Conservation (phyloP, 2,113 vertebrate species). For the Lethenteron camtschaticum region DNA sequence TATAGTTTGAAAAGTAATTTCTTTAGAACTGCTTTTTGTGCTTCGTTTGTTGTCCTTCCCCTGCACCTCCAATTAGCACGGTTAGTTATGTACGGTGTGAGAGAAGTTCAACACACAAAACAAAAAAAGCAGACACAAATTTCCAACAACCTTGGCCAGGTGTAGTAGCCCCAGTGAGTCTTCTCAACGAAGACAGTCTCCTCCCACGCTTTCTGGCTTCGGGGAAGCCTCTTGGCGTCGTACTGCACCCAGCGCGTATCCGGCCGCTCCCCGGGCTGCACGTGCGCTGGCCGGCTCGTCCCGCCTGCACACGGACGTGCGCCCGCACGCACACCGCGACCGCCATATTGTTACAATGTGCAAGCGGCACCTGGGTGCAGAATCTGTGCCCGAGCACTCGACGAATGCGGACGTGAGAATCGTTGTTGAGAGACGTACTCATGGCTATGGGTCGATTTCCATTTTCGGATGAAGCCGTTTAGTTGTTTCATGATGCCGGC, state of each 20-base stretch:
- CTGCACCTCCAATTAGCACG: too few relatives aligned
- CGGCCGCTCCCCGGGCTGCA: conserved; percentile 47
- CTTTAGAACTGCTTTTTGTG: too few relatives aligned
- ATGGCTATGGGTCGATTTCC: conserved; percentile 50
- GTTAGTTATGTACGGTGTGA: too few relatives aligned
- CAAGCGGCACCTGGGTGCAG: too few relatives aligned
- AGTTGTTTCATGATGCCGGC: conserved; percentile 82
- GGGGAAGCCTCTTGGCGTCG: conserved; percentile 45
- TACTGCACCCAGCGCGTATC: conserved; percentile 91
- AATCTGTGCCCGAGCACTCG: too few relatives aligned
- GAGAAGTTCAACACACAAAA: not conserved
- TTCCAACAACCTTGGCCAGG: conserved; percentile 55
- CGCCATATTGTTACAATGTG: too few relatives aligned
- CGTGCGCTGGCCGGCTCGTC: conserved; percentile 18
- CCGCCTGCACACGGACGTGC: conserved; percentile 23
- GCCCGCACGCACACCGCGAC: too few relatives aligned
- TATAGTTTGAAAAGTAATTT: too few relatives aligned
- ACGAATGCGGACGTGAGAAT: not conserved
- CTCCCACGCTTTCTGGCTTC: conserved; percentile 55
- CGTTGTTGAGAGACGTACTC: conserved; percentile 26
- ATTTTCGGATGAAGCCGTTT: conserved; percentile 71
- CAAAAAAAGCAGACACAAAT: not conserved
- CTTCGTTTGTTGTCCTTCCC: too few relatives aligned
- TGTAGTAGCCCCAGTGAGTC: conserved; percentile 90
- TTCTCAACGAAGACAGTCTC: conserved; percentile 64